Base-by-base conservation (phyloP, 2,797 vertebrate genomes). In the Myiotriccus ornatus region DNA sequence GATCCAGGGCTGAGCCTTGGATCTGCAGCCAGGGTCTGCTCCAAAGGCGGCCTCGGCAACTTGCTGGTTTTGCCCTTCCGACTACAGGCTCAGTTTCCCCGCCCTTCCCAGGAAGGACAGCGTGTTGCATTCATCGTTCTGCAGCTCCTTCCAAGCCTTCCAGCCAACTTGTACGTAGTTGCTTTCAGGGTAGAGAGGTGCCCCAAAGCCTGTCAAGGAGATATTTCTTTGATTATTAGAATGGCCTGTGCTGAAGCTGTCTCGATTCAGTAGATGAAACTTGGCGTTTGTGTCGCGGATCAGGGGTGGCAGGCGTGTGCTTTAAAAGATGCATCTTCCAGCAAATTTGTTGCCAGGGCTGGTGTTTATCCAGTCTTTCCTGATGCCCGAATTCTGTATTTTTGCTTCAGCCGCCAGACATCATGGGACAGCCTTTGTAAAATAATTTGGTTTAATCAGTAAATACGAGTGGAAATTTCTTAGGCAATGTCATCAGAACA, bases 1-100 rank as follows among this genome's bases (percentile, higher is more conserved):
- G 6, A 3, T 4, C 63, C 34, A 3, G 57, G 3, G 0, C 39
- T 1, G 32, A 12, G 59, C 3, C n/a, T 8, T 5, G 52, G 7
- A 1, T 9, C n/a, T n/a, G 50, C 70, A 5, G 49, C 19, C 35
- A 1, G 21, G 11, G 12, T 2, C 56, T 22, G 30, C 47, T 35
- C 49, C 71, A 17, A 35, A 20, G 34, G 6, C 4, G 32, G 39
- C 43, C 20, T 41, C 7, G 4, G 60, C 20, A 1, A 22, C 39
- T n/a, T 46, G 20, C 16, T n/a, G 70, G 16, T 11, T 23, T 35
- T n/a, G 28, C 16, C n/a, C 35, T 49, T 37, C 50, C 27, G 2
- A 6, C 6, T 43, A 0, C 24, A 6, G 25, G 14, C 24, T n/a
- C 68, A 5, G 34, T 39, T 7, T 21, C 39, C 34, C 24, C 28